Evolutionary conservation across 2,888 invertebrate genomes (phyloP).

Genomic region (Drosophila antonietae): DNA sequence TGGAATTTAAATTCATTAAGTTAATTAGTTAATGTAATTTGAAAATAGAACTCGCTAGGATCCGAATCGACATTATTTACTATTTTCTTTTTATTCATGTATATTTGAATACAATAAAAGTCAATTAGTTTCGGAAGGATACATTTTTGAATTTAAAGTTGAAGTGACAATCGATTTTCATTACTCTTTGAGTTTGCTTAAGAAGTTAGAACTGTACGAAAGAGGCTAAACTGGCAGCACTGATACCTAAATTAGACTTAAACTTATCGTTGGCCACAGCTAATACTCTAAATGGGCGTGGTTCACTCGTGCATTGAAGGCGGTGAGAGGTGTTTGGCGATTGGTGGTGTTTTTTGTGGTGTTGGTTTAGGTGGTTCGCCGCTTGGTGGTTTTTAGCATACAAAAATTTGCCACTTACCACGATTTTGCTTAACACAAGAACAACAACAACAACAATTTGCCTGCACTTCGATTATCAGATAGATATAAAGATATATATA

Average conservation of each 20-base stretch:
- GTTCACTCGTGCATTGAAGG: constrained; percentile 30
- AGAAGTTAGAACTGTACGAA: not conserved
- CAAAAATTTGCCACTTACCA: constrained; percentile 79
- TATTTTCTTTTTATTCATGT: too few relatives aligned
- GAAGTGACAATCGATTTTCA: not conserved
- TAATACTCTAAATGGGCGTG: constrained; percentile 18
- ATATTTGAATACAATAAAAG: too few relatives aligned
- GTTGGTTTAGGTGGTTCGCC: constrained; percentile 14
- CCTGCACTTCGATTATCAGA: constrained; percentile 15
- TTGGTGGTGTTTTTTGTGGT: not conserved
- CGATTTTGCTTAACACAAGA: constrained; percentile 48
- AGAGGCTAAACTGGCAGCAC: not conserved
- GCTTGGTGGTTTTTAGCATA: constrained; percentile 51
- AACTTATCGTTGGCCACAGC: not conserved
- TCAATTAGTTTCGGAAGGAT: too few relatives aligned
- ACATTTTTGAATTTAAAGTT: not conserved
- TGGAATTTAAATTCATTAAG: too few relatives aligned
- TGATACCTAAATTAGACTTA: not conserved
- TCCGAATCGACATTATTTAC: too few relatives aligned
- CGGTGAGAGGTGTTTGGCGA: constrained; percentile 23
- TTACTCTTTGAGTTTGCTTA: not conserved
- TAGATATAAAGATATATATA: not conserved
- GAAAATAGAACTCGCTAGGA: too few relatives aligned
- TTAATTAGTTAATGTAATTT: too few relatives aligned
- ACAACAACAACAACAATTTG: constrained; percentile 56